These are phyloP conservation scores for Aphaenogaster ashmeadi DNA, from an alignment of 1,140 invertebrate genomes.

Conservation along the genomic window DNA sequence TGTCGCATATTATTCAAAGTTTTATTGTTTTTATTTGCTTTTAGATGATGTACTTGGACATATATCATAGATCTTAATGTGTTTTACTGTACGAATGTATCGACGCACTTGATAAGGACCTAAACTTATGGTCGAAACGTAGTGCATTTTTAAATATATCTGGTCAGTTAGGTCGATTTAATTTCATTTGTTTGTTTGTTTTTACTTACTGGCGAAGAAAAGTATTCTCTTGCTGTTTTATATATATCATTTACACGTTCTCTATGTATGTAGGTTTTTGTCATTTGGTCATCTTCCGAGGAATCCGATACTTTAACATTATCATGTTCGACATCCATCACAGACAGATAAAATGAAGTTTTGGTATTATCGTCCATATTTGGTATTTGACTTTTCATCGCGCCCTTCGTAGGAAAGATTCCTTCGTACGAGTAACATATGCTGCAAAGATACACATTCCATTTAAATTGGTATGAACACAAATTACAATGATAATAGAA, in stretches of 20 bases:
- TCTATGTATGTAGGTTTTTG: not conserved
- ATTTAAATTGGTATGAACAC: not conserved
- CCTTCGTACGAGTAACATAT: slow-evolving; percentile 71
- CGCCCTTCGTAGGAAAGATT: slow-evolving; percentile 61
- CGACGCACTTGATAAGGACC: too few species aligned
- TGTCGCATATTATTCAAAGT: too few species aligned
- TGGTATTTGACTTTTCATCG: slow-evolving; percentile 45
- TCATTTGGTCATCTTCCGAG: not conserved
- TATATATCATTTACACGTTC: not conserved
- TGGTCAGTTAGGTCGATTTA: too few species aligned
- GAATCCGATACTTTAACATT: not conserved
- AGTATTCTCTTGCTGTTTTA: too few species aligned
- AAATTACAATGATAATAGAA: not conserved
- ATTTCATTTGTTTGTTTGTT: too few species aligned
- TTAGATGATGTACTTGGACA: too few species aligned
- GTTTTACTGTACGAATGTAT: too few species aligned
- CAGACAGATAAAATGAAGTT: slow-evolving; percentile 34
- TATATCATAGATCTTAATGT: too few species aligned
- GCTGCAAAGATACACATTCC: slow-evolving; percentile 39
- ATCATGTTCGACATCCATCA: slow-evolving; percentile 42
- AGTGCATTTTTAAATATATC: too few species aligned
- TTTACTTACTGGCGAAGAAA: too few species aligned
- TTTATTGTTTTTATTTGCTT: too few species aligned
- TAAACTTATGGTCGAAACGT: too few species aligned
- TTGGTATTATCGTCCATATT: slow-evolving; percentile 53